phyloP scores from a whole-genome alignment of 2,113 vertebrate genomes.

The Chrysochloris asiatica region DNA sequence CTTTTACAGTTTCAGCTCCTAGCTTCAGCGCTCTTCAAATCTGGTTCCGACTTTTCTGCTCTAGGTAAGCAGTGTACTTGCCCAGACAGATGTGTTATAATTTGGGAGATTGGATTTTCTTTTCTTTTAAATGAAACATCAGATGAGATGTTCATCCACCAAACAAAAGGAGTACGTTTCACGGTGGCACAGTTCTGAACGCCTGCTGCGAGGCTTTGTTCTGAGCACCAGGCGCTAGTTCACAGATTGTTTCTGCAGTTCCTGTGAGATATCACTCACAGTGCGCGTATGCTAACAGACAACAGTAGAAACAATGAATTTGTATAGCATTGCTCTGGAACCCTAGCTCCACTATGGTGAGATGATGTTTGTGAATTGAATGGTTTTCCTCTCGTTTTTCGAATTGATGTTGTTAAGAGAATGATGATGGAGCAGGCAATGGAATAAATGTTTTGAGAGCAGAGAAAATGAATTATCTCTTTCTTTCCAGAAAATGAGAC shows the following conservation, averaged over 20 bases:
- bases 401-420: slow-evolving; percentile 38
- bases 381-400: slow-evolving; percentile 71
- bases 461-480: not conserved
- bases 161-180: slow-evolving; percentile 6
- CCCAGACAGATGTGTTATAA: not conserved
- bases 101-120: slow-evolving; percentile 21
- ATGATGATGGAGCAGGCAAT: not conserved
- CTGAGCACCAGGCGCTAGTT: slow-evolving; percentile 60
- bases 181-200: slow-evolving; percentile 50
- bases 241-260: slow-evolving; percentile 43
- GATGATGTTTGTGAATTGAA: slow-evolving; percentile 59
- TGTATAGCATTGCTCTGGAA: slow-evolving; percentile 71
- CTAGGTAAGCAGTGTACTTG: slow-evolving; percentile 88
- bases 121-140: slow-evolving; percentile 35
- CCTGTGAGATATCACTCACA: slow-evolving; percentile 49
- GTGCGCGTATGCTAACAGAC: slow-evolving; percentile 42
- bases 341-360: slow-evolving; percentile 69
- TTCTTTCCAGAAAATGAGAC: not conserved
- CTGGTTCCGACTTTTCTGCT: slow-evolving; percentile 96
- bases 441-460: not conserved
- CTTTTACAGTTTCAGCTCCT: slow-evolving; percentile 95
- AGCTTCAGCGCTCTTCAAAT: slow-evolving; percentile 97
- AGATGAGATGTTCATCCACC: not conserved
- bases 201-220: slow-evolving; percentile 40
- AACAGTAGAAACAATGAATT: slow-evolving; percentile 69